phyloP scores from a whole-genome alignment of 2,113 vertebrate genomes.

The Corythornis vintsioides region DNA sequence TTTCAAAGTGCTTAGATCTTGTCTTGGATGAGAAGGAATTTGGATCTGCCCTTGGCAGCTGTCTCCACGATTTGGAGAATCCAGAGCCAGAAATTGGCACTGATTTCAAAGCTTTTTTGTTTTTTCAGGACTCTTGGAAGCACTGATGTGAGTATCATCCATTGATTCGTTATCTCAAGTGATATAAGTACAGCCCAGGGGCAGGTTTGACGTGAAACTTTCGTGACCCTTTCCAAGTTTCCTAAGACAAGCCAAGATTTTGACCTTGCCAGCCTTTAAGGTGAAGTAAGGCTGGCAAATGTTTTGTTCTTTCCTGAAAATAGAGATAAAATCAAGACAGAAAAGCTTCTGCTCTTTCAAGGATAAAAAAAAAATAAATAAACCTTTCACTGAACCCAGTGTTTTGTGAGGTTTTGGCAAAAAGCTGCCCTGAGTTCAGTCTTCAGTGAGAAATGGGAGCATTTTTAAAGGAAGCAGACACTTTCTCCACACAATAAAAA shows the following conservation, averaged over 20 bases:
- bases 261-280: not conserved
- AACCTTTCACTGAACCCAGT: not conserved
- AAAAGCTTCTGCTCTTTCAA: constrained; percentile 22
- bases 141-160: not conserved
- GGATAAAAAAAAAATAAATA: not conserved
- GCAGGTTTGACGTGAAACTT: constrained; percentile 1
- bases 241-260: not conserved
- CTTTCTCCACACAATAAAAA: not conserved
- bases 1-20: constrained; percentile 1
- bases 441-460: not conserved
- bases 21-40: not conserved
- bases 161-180: not conserved
- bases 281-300: not conserved
- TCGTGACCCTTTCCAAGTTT: not conserved
- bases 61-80: not conserved
- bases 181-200: not conserved
- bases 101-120: not conserved
- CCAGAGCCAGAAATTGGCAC: not conserved
- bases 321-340: constrained; percentile 3
- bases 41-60: constrained; percentile 2
- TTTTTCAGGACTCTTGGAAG: not conserved
- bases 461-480: not conserved
- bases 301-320: not conserved
- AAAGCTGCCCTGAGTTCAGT: not conserved
- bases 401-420: not conserved